Evolutionary conservation across 2,797 vertebrate species (phyloP), one percentile per base, ranked within the genome.

Genomic region (Periophthalmus magnuspinnatus): DNA sequence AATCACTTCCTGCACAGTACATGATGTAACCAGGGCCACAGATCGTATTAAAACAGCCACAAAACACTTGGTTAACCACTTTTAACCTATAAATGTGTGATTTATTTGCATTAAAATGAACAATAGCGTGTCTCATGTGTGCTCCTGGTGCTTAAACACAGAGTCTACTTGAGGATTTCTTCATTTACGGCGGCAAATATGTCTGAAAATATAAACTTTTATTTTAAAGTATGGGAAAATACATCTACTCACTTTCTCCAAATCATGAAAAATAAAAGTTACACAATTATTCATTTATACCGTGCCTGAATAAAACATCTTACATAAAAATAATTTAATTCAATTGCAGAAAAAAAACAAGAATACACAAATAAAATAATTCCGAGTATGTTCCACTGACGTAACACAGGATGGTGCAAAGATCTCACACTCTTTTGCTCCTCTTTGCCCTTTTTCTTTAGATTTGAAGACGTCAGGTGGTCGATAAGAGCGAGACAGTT

Each of bases 1-100:
- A 6, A 50, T 84, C 74, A 69, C 67, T 14, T 72, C 80, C 85
- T 83, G 71, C 71, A 81, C 85, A 84, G 68, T 8, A 28, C 54
- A 88, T 93, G 93, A 93, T 93, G 90, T 93, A 91, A 93, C 88
- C 58, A 69, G 82, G 75, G 71, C 85, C 83, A 76, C 87, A 84
- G 79, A 54, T 90, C 57, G 86, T 87, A 93, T 90, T 86, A 85
- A 82, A 79, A 89, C 86, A 90, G 78, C 81, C 76, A 81, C 84
- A 81, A 81, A 65, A 3, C 60, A 28, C 28, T 1, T 1, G 28
- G 28, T 28, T 28, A 28, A 28, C 28, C 77, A 61, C 16, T 48
- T 76, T 79, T 74, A 79, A 77, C 72, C 67, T 66, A 45, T 74
- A 67, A 21, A 77, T 65, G 24, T 71, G 68, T 24, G 19, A 48